These are phyloP conservation scores for Glaucopsyche alexis DNA, from an alignment of 2,888 invertebrate species.

Conservation along the genomic window DNA sequence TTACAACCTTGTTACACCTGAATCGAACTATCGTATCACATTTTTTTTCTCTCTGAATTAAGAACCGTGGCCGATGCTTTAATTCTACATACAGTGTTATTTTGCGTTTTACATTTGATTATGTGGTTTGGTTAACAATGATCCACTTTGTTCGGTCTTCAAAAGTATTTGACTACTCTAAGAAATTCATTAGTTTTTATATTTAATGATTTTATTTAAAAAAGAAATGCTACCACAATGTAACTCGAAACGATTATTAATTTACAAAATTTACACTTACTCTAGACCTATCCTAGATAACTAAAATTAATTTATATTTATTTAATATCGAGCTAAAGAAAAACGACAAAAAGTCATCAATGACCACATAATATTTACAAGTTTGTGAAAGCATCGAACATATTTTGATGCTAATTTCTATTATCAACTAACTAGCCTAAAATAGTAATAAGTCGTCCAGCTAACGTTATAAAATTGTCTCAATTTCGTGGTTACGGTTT, in stretches of 20 bases:
- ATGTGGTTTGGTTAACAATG: conserved; percentile 34
- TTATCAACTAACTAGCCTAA: conserved; percentile 24
- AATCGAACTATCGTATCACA: conserved; percentile 47
- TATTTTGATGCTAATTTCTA: conserved; percentile 30
- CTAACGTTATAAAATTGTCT: conserved; percentile 7
- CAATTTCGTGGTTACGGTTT: conserved; percentile 2
- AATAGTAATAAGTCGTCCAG: conserved; percentile 7
- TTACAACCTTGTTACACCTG: conserved; percentile 46
- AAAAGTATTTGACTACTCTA: conserved; percentile 32
- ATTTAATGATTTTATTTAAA: conserved; percentile 32
- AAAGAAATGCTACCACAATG: conserved; percentile 30
- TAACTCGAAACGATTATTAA: conserved; percentile 9
- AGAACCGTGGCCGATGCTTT: conserved; percentile 52
- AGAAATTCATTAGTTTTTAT: conserved; percentile 27
- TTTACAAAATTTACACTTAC: conserved; percentile 31
- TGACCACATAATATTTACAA: conserved; percentile 22
- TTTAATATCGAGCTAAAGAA: conserved; percentile 14
- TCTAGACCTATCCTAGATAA: not conserved
- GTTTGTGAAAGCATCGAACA: conserved; percentile 32
- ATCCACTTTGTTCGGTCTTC: conserved; percentile 39
- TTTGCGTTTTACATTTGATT: conserved; percentile 30
- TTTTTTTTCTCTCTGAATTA: conserved; percentile 44
- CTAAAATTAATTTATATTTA: conserved; percentile 23
- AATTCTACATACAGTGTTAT: conserved; percentile 30
- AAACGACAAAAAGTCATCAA: conserved; percentile 20